A percentile compares a stretch with the other conserved stretches of the same genome.
Evolutionary conservation across 2,113 vertebrate species (phyloP).

Genomic region (Plotosus lineatus): DNA sequence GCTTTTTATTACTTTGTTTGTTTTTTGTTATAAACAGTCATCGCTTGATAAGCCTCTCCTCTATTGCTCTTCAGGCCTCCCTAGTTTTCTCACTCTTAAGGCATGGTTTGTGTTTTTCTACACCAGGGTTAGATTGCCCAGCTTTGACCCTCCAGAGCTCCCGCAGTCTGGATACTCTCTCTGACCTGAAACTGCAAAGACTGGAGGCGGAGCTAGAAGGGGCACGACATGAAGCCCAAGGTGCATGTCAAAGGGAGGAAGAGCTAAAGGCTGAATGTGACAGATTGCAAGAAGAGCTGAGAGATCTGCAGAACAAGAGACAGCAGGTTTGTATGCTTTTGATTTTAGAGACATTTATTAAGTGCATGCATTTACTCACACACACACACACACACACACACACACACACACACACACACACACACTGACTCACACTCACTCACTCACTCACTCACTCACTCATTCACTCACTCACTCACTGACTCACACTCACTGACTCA

Average conservation of each 20-base stretch:
- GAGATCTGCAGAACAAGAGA: constrained; percentile 84
- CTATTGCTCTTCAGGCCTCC: background rate
- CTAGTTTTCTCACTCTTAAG: background rate
- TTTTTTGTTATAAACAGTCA: background rate
- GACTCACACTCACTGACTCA: too few relatives aligned
- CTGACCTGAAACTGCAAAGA: constrained; percentile 78
- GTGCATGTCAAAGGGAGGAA: constrained; percentile 87
- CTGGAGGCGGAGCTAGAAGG: constrained; percentile 91
- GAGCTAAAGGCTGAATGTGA: constrained; percentile 87
- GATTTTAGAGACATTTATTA: background rate
- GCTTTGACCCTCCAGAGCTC: constrained; percentile 80
- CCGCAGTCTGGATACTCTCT: constrained; percentile 76
- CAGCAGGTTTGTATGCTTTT: constrained; percentile 77
- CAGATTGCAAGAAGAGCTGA: constrained; percentile 85
- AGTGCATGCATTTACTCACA: background rate
- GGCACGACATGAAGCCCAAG: constrained; percentile 82
- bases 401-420: too few relatives aligned
- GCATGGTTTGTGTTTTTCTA: background rate
- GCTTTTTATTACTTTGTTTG: background rate
- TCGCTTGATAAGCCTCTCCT: background rate
- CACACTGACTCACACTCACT: too few relatives aligned
- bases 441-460: too few relatives aligned
- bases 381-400: too few relatives aligned
- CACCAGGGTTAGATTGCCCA: constrained; percentile 78
- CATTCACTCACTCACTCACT: too few relatives aligned